Base-by-base conservation (phyloP, 2,113 vertebrate genomes). In the Taurulus bubalis region DNA sequence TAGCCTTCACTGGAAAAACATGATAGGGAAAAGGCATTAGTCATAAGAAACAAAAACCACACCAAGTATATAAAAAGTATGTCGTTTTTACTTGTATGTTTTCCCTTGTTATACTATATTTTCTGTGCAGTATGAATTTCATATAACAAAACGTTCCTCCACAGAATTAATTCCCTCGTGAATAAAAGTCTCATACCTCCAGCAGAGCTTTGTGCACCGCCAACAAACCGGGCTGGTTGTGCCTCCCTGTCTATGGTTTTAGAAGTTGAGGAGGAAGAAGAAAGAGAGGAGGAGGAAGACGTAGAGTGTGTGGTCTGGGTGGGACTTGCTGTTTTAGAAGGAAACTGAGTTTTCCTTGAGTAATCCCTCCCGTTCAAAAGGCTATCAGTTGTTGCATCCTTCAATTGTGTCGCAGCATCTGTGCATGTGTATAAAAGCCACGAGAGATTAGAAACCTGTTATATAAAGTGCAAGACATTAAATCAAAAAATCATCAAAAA, bases 1-100 rank as follows among this genome's bases (percentile, higher is more conserved):
- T 90, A n/a, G 87, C 79, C 0, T 89, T 96, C 30, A 93, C 95
- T 79, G 85, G 30, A 86, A 77, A n/a, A 49, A 79, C 2, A 68
- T 3, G 18, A 69, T 30, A 77, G 5, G 59, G 20, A 45, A 49
- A 47, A 62, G 1, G 68, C 5, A 65, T 71, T 22, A 88, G 45
- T 56, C 14, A 72, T 3, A 49, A 3, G 32, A 62, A 36, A 40
- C 8, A 71, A 8, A 55, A 71, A 53, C 12, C 15, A 22, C 5
- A 47, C 42, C 4, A 34, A 14, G 15, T n/a, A 62, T 11, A n/a
- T n/a, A n/a, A n/a, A n/a, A n/a, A n/a, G n/a, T n/a, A n/a, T n/a
- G 28, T 12, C 45, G 8, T n/a, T 30, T 32, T 59, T 16, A 58
- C n/a, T 26, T 63, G 10, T 18, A 34, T 38, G 16, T 16, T 58